These are phyloP conservation scores for Apteryx mantelli DNA, from an alignment of 2,113 vertebrate genomes.

Conservation along the genomic window DNA sequence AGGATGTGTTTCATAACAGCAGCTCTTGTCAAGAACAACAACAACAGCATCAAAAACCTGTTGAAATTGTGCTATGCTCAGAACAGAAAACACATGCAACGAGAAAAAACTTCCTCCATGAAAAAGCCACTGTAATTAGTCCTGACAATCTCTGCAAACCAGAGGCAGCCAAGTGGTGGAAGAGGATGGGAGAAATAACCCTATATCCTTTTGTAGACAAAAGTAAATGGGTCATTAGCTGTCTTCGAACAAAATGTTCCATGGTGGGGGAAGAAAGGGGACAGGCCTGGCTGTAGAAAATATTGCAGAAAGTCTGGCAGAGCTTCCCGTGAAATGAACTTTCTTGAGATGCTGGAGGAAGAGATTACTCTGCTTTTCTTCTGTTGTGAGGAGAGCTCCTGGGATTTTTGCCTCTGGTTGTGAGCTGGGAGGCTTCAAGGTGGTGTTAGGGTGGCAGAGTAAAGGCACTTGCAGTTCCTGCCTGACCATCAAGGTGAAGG, in stretches of 20 bases:
- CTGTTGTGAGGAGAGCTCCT: fast-evolving
- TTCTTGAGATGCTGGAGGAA: background rate
- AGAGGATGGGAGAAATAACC: background rate
- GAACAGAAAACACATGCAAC: constrained; percentile 52
- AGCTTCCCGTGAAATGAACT: background rate
- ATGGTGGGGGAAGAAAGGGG: background rate
- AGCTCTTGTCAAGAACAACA: constrained; percentile 39
- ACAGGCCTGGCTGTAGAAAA: background rate
- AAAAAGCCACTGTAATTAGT: background rate
- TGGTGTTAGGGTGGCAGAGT: background rate
- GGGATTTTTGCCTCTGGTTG: background rate
- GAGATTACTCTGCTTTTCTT: background rate
- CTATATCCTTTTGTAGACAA: background rate
- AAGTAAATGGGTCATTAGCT: constrained; percentile 32
- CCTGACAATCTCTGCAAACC: background rate
- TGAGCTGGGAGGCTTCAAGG: background rate
- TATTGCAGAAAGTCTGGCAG: background rate
- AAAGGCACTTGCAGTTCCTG: background rate
- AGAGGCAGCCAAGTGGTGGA: background rate
- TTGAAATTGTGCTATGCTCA: constrained; percentile 17
- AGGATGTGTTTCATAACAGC: constrained; percentile 38
- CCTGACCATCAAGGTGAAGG: background rate
- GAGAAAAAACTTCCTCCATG: background rate
- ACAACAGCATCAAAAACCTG: constrained; percentile 36
- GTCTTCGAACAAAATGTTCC: constrained; percentile 39